Evolutionary conservation across 2,113 vertebrate genomes (phyloP).

Genomic region (Podocnemis expansa): DNA sequence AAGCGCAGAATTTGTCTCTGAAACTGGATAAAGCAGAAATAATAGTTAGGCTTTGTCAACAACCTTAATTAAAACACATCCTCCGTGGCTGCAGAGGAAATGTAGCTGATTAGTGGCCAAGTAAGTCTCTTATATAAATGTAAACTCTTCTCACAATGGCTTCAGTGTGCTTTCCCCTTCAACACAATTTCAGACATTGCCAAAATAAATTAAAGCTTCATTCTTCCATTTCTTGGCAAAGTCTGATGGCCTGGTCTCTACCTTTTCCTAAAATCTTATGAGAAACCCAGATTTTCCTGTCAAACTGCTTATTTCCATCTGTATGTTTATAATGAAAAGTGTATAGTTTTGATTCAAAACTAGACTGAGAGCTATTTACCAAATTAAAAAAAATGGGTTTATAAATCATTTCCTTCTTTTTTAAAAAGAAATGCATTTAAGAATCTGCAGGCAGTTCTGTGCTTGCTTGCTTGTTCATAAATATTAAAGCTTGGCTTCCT

Average conservation of each 20-base stretch:
- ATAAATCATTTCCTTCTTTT: neutral
- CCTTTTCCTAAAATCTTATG: conserved; percentile 29
- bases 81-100: conserved; percentile 20
- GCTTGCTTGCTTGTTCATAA: conserved; percentile 25
- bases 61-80: neutral
- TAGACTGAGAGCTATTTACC: neutral
- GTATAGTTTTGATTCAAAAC: neutral
- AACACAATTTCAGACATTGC: conserved; percentile 19
- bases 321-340: neutral
- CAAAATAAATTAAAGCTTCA: conserved; percentile 8
- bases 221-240: conserved; percentile 37
- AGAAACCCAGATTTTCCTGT: neutral
- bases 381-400: neutral
- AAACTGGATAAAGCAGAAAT: neutral
- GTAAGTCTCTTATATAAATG: neutral
- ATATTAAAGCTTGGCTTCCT: conserved; percentile 30
- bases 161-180: neutral
- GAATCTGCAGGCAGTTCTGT: conserved; percentile 15
- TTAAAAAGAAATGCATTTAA: neutral
- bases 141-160: conserved; percentile 23
- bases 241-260: conserved; percentile 20
- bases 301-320: neutral
- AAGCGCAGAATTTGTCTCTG: neutral
- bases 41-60: neutral
- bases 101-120: neutral